Conservation (phyloP, 2,113 vertebrate genomes). For the Pseudonaja textilis region DNA sequence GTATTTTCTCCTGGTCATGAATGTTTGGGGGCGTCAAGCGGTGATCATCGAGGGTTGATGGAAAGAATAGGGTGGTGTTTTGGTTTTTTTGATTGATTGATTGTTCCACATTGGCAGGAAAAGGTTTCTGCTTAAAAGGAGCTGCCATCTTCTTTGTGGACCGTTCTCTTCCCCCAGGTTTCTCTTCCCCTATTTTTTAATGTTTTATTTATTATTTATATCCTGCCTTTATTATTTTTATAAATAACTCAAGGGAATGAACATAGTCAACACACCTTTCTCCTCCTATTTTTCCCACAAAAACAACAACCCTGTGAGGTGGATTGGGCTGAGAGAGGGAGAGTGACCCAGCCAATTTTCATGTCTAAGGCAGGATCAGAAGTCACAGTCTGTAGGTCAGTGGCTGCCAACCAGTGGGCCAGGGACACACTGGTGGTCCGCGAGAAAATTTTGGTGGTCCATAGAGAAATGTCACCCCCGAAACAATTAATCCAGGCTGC, state of each 20-base stretch:
- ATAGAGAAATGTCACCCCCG: no score
- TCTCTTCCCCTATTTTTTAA: not conserved
- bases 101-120: not conserved
- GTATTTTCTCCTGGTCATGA: not conserved
- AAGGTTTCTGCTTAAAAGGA: not conserved
- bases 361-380: not conserved
- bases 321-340: not conserved
- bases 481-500: no score
- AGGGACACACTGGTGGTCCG: no score
- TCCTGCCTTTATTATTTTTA: not conserved
- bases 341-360: not conserved
- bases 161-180: not conserved
- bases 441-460: no score
- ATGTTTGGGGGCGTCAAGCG: not conserved
- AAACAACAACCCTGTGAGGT: not conserved
- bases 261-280: not conserved
- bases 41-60: not conserved
- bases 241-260: not conserved
- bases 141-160: not conserved
- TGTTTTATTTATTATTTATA: not conserved
- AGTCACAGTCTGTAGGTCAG: not conserved
- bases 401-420: no score
- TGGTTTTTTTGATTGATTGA: no score
- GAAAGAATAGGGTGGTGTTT: not conserved
- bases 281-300: not conserved